Evolutionary conservation across 2,888 invertebrate genomes (phyloP).

Genomic region (Rhingia campestris): DNA sequence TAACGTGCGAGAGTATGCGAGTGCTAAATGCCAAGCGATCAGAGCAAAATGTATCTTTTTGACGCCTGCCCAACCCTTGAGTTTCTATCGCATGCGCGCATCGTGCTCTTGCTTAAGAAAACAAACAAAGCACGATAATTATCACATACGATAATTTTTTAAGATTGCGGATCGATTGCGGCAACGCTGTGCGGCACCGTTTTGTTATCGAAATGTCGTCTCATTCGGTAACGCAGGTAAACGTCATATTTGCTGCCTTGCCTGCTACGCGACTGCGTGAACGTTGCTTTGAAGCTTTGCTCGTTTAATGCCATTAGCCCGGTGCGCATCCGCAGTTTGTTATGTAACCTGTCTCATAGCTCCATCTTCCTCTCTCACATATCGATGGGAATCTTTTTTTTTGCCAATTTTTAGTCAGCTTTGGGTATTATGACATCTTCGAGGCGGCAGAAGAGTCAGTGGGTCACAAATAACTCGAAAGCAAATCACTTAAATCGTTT

Average conservation of each 20-base stretch:
- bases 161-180: slow-evolving; percentile 12
- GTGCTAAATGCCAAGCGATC: slow-evolving; percentile 16
- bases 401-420: slow-evolving; percentile 29
- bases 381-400: slow-evolving; percentile 13
- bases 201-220: neutral
- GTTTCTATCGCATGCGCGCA: slow-evolving; percentile 4
- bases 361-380: neutral
- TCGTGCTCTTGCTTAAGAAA: slow-evolving; percentile 2
- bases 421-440: slow-evolving; percentile 18
- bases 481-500: neutral
- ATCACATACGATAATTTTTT: slow-evolving; percentile 1
- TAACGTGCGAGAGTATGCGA: neutral
- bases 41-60: neutral
- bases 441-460: slow-evolving; percentile 5
- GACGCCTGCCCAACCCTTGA: slow-evolving; percentile 25
- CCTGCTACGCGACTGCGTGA: too few relatives aligned
- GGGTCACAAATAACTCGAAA: neutral
- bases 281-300: neutral
- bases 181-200: neutral
- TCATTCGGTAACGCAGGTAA: too few relatives aligned
- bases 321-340: neutral
- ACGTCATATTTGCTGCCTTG: too few relatives aligned
- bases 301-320: neutral
- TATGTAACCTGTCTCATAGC: slow-evolving; percentile 9
- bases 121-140: slow-evolving; percentile 9